A percentile compares a stretch with the other conserved stretches of the same genome.
Conservation (phyloP, 1,140 invertebrate species). For the Periplaneta americana region DNA sequence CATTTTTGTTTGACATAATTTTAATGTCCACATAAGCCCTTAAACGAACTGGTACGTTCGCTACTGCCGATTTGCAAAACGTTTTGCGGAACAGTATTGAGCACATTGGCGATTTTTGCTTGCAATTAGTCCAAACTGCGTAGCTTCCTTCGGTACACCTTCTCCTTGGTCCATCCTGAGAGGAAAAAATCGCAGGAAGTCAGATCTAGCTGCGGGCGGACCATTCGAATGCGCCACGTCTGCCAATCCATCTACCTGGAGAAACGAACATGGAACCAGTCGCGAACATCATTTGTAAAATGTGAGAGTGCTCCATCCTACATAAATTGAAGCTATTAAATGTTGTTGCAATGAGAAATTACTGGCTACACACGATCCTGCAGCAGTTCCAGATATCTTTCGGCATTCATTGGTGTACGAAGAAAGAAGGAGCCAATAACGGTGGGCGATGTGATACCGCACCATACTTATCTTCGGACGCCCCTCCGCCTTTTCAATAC, state of each 20-base stretch:
- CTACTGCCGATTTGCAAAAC: not conserved
- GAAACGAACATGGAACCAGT: not conserved
- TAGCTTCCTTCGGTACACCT: not conserved
- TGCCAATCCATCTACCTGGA: not conserved
- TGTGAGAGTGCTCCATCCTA: not conserved
- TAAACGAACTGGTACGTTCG: not conserved
- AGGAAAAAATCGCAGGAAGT: not conserved
- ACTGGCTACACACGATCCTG: not conserved
- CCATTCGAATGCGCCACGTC: not conserved
- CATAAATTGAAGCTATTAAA: too few relatives aligned
- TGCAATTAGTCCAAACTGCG: not conserved
- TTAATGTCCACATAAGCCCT: not conserved
- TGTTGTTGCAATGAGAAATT: not conserved
- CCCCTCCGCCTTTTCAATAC: too few relatives aligned
- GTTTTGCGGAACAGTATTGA: not conserved
- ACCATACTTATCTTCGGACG: too few relatives aligned
- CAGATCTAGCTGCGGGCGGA: not conserved
- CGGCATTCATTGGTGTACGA: too few relatives aligned
- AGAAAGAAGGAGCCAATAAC: too few relatives aligned
- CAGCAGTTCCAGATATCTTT: not conserved
- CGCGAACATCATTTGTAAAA: conserved; percentile 2
- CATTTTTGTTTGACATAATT: not conserved
- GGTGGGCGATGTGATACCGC: too few relatives aligned
- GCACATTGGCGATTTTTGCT: not conserved
- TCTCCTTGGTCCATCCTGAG: not conserved